Base-by-base conservation (phyloP, 92 coral and sea anemone species). In the Epizoanthus rinbou region DNA sequence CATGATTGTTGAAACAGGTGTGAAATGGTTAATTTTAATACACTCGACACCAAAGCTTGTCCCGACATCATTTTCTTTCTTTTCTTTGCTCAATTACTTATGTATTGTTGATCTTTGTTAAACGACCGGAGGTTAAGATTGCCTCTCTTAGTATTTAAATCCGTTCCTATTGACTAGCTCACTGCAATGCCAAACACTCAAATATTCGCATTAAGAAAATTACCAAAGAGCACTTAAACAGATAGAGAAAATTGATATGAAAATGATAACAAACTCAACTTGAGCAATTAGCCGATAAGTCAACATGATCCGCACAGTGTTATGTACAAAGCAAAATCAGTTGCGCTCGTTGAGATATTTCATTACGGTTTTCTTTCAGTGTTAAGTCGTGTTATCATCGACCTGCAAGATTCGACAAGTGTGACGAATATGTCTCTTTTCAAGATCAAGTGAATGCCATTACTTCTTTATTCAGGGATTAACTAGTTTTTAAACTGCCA, bases 81-180 rank as follows among this genome's bases (percentile, higher is more conserved):
- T 62, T 78, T 78, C 58, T 78, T 78, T 78, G 58, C 58, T 67
- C 82, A 78, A 78, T 78, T 78, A 63, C 82, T 63, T 62, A 22
- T 21, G 82, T 8, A 59, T 47, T 35, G 82, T 59, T 60, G 45
- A 41, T 19, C 41, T 78, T 62, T 60, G 56, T 62, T 62, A 60
- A 64, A 76, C 22, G 25, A 69, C 13, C 24, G 31, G 50, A 76
- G 17, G 50, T 41, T 59, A 39, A 60, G 41, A 37, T 37, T 76
- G 35, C 21, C 80, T 17, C 54, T 17, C 53, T 62, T 16, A n/a
- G 25, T 35, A 62, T 23, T 57, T 62, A 78, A 50, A 78, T 41
- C 82, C 53, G 41, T 18, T 60, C 50, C 50, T 21, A n/a, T 62
- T 62, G n/a, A 56, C 82, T 22, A 18, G 17, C 39, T 41, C 35